Conservation (phyloP, 2,888 invertebrate species). For the Laothoe populi region DNA sequence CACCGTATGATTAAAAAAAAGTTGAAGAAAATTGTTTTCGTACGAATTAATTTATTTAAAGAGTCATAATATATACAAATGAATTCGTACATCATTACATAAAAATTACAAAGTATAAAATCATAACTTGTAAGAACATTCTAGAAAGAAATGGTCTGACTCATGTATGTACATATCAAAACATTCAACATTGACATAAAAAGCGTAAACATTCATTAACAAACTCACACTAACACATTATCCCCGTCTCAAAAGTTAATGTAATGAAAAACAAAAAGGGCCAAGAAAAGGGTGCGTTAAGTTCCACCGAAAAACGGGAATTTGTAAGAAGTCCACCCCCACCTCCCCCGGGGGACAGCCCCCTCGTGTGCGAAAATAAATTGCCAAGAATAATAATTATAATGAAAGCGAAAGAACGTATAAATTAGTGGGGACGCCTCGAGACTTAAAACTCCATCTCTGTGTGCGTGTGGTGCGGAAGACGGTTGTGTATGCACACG, state of each 20-base stretch:
- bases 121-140: too few species aligned
- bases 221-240: constrained; percentile 78
- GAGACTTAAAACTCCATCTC: constrained; percentile 62
- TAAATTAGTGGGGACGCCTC: constrained; percentile 84
- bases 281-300: constrained; percentile 85
- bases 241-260: constrained; percentile 83
- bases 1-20: too few species aligned
- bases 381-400: constrained; percentile 86
- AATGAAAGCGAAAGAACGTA: constrained; percentile 85
- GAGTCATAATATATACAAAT: background rate
- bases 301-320: constrained; percentile 85
- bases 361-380: constrained; percentile 85
- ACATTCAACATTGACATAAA: constrained; percentile 31
- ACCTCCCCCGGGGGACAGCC: constrained; percentile 63
- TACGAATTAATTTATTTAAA: too few species aligned
- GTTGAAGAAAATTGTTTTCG: too few species aligned
- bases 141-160: background rate
- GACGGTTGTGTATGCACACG: background rate
- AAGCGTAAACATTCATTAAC: constrained; percentile 61
- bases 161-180: background rate
- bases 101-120: background rate
- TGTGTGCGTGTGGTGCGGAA: constrained; percentile 52
- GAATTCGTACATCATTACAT: too few species aligned
- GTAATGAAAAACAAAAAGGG: constrained; percentile 85
- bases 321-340: constrained; percentile 81